Conservation (phyloP, 2,113 vertebrate genomes). For the Anguilla japonica region DNA sequence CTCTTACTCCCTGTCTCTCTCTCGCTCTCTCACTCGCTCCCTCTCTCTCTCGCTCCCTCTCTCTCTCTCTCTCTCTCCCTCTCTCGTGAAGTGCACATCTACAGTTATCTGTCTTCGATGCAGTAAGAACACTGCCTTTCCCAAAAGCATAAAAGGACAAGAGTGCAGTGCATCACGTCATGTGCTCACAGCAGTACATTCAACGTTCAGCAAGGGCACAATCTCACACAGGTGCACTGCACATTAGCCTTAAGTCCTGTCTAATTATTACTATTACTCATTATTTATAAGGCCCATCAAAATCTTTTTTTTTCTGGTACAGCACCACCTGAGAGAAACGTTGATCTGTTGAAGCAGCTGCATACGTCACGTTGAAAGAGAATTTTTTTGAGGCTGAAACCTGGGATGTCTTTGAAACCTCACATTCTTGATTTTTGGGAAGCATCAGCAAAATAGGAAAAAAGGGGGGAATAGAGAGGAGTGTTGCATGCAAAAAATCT, state of each 20-base stretch:
- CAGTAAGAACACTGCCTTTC: not conserved
- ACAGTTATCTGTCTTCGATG: not conserved
- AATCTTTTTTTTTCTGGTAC: not conserved
- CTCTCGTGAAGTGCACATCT: not conserved
- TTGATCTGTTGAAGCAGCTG: not conserved
- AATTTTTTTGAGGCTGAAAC: not conserved
- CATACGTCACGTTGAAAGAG: not conserved
- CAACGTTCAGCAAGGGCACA: not conserved
- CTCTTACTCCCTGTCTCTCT: no score
- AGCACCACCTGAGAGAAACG: not conserved
- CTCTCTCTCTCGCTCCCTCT: no score
- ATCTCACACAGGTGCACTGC: not conserved
- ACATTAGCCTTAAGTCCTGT: not conserved
- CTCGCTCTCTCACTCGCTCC: no score
- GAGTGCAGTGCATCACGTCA: not conserved
- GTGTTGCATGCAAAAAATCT: conserved; percentile 25
- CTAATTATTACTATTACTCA: no score
- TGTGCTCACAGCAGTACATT: not conserved
- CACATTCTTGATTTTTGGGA: no score
- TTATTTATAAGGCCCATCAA: no score
- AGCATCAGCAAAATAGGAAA: not conserved
- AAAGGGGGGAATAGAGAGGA: not conserved
- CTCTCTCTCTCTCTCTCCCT: no score
- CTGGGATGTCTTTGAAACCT: not conserved
- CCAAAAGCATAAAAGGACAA: not conserved